These are phyloP conservation scores for Pangasius mekongensis DNA, from an alignment of 2,797 vertebrate species.

Conservation along the genomic window DNA sequence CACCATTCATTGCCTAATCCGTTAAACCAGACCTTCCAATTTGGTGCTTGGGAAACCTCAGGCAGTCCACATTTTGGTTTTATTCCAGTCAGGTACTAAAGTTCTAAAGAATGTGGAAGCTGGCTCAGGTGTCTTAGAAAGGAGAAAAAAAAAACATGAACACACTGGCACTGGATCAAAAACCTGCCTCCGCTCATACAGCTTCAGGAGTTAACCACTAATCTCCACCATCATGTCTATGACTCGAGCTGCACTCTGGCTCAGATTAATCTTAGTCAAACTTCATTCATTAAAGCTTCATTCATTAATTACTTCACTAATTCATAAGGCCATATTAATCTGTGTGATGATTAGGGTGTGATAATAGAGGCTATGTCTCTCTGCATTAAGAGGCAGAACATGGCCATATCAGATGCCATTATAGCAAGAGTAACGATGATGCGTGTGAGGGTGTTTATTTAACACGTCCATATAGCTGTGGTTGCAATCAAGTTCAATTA, in stretches of 20 bases:
- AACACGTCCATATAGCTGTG: conserved; percentile 27
- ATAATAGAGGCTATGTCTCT: conserved; percentile 52
- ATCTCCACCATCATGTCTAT: not conserved
- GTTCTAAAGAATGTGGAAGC: not conserved
- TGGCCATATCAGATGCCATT: conserved; percentile 39
- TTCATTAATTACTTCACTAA: conserved; percentile 52
- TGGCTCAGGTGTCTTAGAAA: conserved; percentile 10
- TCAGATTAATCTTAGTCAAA: conserved; percentile 47
- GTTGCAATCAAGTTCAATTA: conserved; percentile 28
- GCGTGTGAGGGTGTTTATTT: conserved; percentile 37
- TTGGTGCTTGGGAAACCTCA: not conserved
- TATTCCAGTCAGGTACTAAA: conserved; percentile 17
- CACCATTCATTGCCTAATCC: not conserved
- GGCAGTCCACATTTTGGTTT: not conserved
- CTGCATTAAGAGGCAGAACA: conserved; percentile 47
- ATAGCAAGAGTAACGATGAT: conserved; percentile 36
- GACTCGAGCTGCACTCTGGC: conserved; percentile 1
- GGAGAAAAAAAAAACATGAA: not conserved
- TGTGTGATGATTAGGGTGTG: conserved; percentile 41
- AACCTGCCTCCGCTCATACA: not conserved
- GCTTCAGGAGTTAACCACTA: not conserved
- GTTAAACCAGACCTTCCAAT: not conserved
- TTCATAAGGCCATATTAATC: conserved; percentile 43
- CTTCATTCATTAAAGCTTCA: conserved; percentile 44
- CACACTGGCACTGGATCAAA: not conserved